Evolutionary conservation across 2,888 invertebrate genomes (phyloP).

Genomic region (Saturnia pavonia): DNA sequence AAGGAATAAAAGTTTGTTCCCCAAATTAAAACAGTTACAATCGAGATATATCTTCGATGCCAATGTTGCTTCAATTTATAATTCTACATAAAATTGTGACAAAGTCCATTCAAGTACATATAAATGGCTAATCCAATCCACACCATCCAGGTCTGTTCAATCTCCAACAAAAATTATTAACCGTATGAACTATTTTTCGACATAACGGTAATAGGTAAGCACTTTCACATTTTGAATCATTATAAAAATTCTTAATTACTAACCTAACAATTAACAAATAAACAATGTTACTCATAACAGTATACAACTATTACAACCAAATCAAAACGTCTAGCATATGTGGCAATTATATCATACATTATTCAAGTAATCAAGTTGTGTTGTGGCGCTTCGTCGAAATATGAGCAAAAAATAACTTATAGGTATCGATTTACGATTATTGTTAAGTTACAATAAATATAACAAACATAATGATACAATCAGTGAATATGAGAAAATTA

Average conservation of each 20-base stretch:
- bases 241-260: background rate
- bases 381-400: slow-evolving; percentile 14
- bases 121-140: background rate
- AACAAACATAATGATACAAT: background rate
- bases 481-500: background rate
- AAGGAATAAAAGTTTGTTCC: background rate
- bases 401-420: slow-evolving; percentile 19
- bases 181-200: background rate
- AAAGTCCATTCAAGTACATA: background rate
- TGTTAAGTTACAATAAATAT: slow-evolving; percentile 3
- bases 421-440: slow-evolving; percentile 9
- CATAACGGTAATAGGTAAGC: background rate
- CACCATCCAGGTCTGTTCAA: background rate
- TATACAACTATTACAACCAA: slow-evolving; percentile 3
- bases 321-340: background rate
- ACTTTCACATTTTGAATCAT: background rate
- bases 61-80: background rate
- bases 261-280: slow-evolving; percentile 17
- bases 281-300: slow-evolving; percentile 16
- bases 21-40: background rate
- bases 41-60: background rate
- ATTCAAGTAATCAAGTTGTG: slow-evolving; percentile 17
- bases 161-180: background rate
- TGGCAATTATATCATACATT: slow-evolving; percentile 19
- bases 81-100: background rate